A percentile compares a stretch with the other conserved stretches of the same genome.
Evolutionary conservation across 2,113 vertebrate genomes (phyloP).

Genomic region (Motacilla alba): DNA sequence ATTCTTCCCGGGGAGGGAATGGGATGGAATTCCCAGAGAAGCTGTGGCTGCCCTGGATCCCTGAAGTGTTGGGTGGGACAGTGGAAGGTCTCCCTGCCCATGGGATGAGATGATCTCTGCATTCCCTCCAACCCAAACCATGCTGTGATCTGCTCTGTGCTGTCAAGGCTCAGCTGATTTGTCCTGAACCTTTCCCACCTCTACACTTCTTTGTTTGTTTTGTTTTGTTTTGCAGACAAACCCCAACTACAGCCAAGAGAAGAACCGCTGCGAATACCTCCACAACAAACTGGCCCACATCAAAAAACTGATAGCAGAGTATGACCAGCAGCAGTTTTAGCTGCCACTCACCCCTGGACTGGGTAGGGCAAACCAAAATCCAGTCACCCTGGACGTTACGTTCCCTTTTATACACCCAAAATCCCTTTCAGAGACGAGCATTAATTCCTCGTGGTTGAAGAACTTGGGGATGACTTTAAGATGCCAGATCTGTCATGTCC

Average conservation of each 20-base stretch:
- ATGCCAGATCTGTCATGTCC: neutral
- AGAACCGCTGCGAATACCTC: conserved; percentile 97
- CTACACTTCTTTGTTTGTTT: neutral
- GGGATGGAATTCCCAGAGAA: neutral
- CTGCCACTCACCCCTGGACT: conserved; percentile 68
- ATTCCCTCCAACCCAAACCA: neutral
- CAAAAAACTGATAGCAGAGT: conserved; percentile 95
- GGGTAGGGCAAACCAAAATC: conserved; percentile 10
- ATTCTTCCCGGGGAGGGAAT: neutral
- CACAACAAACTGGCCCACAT: conserved; percentile 99
- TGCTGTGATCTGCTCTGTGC: neutral
- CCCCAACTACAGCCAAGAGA: conserved; percentile 96
- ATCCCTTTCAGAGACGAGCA: conserved; percentile 7
- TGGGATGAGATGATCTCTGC: neutral
- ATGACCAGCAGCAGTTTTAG: conserved; percentile 92
- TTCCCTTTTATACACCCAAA: conserved; percentile 31
- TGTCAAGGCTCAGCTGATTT: neutral
- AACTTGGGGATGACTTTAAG: neutral
- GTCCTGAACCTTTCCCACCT: neutral
- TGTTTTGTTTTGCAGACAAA: conserved; percentile 80
- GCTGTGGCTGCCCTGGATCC: neutral
- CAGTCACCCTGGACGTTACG: neutral
- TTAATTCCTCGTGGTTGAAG: conserved; percentile 11
- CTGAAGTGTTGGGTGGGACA: neutral
- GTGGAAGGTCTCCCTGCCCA: neutral